These are phyloP conservation scores for Lacerta bilineata DNA, from an alignment of 2,797 vertebrate species.

Conservation along the genomic window DNA sequence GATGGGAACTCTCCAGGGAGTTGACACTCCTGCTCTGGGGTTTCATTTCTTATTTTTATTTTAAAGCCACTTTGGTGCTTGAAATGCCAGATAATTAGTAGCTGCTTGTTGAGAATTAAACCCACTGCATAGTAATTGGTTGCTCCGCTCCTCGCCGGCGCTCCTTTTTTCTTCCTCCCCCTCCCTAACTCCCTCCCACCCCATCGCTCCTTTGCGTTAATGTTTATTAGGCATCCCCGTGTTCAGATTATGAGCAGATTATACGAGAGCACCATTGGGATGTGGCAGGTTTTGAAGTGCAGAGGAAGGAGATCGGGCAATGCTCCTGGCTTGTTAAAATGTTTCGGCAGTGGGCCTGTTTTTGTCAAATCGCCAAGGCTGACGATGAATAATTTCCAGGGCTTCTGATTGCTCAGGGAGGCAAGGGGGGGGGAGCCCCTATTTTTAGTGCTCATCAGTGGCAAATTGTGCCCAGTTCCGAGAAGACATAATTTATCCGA, in stretches of 20 bases:
- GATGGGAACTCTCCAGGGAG: neutral
- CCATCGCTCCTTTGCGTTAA: neutral
- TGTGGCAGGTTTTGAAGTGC: neutral
- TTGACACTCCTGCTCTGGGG: neutral
- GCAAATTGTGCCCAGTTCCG: neutral
- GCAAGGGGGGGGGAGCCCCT: neutral
- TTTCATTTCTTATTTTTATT: neutral
- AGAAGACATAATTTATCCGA: too few species aligned
- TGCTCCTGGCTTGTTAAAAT: neutral
- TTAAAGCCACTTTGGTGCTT: slow-evolving; percentile 36
- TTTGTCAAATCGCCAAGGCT: neutral
- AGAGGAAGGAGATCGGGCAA: neutral
- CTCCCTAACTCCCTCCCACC: neutral
- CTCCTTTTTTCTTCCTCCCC: neutral
- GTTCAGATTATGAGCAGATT: neutral
- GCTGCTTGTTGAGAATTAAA: slow-evolving; percentile 41
- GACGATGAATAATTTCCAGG: neutral
- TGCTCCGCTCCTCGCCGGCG: neutral
- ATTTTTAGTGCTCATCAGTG: neutral
- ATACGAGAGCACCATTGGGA: neutral
- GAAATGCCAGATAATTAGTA: slow-evolving; percentile 50
- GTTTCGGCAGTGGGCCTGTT: neutral
- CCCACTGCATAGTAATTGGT: slow-evolving; percentile 15
- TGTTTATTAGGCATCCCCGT: slow-evolving; percentile 9
- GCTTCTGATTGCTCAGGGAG: neutral